phyloP scores from a whole-genome alignment of 2,797 vertebrate species.

The Coilia nasus region DNA sequence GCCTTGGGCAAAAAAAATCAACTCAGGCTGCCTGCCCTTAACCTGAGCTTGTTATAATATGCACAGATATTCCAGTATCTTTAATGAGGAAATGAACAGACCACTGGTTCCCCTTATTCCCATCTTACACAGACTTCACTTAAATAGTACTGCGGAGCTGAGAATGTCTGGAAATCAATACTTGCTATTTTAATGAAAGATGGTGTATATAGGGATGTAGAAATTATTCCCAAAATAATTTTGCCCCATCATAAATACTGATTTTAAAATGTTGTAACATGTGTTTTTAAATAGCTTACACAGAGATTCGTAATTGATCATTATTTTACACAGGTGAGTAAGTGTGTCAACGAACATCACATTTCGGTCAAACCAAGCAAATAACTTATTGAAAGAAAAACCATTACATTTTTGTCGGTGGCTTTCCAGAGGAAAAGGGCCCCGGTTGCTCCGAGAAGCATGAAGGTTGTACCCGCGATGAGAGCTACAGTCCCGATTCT shows the following conservation, averaged over 20 bases:
- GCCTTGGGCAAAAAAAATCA: slow-evolving; percentile 47
- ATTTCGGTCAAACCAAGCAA: too few relatives aligned
- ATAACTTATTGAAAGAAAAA: slow-evolving; percentile 17
- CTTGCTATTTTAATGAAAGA: background rate
- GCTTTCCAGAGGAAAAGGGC: slow-evolving; percentile 91
- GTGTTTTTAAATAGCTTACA: too few relatives aligned
- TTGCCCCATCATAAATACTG: background rate
- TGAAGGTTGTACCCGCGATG: slow-evolving; percentile 75
- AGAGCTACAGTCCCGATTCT: slow-evolving; percentile 80
- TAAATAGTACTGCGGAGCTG: background rate
- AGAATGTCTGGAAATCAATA: background rate
- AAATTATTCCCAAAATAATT: background rate
- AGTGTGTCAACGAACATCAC: too few relatives aligned
- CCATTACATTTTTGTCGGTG: slow-evolving; percentile 84
- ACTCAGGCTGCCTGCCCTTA: slow-evolving; percentile 54
- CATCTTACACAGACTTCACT: background rate
- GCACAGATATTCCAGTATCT: slow-evolving; percentile 56
- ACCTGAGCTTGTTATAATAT: slow-evolving; percentile 64
- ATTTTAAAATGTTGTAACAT: background rate
- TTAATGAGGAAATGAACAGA: slow-evolving; percentile 37
- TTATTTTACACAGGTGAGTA: too few relatives aligned
- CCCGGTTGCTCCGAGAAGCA: slow-evolving; percentile 85
- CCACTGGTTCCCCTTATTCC: background rate
- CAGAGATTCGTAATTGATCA: too few relatives aligned
- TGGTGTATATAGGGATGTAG: background rate